Evolutionary conservation across 2,797 vertebrate genomes (phyloP), one percentile per base, ranked within the genome.

Genomic region (Acrossocheilus wenchowensis): DNA sequence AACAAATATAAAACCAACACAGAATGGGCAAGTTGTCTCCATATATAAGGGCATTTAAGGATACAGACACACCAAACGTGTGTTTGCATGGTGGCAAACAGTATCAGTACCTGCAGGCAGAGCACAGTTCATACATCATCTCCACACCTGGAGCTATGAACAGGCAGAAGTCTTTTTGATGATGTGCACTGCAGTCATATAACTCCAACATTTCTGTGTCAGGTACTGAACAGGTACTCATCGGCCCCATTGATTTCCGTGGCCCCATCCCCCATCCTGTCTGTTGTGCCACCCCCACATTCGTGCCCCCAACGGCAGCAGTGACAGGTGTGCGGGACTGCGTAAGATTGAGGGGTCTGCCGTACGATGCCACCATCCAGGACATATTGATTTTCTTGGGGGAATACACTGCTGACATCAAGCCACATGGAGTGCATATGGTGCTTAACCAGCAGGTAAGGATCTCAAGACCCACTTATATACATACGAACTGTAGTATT

Each of bases 361-460:
- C 98, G 0, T 99, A 99, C 90, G 97, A 97, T 0, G 97, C 98
- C n/a, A 96, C 93, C 89, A 97, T 99, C 0, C 98, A 99, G 78
- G 98, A 99, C 92, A 98, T 99, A 93, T 93, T 99, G 89, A 96
- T 96, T 73, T 99, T 99, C 87, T 93, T 99, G 90, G 98, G 97
- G 89, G 98, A 99, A 34, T 97, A 97, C 83, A 98, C 97, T 1
- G 96, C 92, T 0, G 97, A 99, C 87, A 97, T 99, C 90, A 96
- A 97, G 92, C 97, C 96, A 21, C 98, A 99, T 0, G 98, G 98
- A 26, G 97, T 99, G 75, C 98, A 99, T 92, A 98, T 99, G 97
- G 98, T 99, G 78, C 96, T 99, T 86, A 99, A 99, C 92, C 97
- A 98, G 90, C 98, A 99, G 97, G 98, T 99, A 88, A 60, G 12